phyloP scores from a whole-genome alignment of 2,888 invertebrate species.

The Ophion ventricosus region DNA sequence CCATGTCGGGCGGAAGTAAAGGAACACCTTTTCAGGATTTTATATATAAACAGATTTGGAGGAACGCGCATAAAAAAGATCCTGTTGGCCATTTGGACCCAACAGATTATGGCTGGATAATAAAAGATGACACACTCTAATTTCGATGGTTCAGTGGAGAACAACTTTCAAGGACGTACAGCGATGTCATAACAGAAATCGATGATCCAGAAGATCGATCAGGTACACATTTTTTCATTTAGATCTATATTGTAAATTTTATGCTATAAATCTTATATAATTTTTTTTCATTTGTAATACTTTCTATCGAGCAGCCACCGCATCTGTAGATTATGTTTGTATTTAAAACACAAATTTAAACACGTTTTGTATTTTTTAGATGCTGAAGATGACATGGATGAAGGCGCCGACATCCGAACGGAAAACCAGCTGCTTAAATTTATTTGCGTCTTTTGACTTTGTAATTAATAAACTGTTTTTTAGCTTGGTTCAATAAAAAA shows the following conservation, averaged over 20 bases:
- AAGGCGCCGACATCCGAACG: slow-evolving; percentile 2
- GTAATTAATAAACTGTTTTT: background rate
- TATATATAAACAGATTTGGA: slow-evolving; percentile 8
- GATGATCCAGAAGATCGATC: slow-evolving; percentile 23
- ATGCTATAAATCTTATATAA: background rate
- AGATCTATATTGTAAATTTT: slow-evolving; percentile 18
- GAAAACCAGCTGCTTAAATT: background rate
- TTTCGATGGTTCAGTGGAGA: slow-evolving; percentile 21
- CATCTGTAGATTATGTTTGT: too few relatives aligned
- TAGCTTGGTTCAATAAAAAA: background rate
- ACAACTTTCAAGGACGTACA: slow-evolving; percentile 11
- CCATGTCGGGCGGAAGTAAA: background rate
- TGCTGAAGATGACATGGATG: slow-evolving; percentile 11
- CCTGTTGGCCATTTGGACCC: slow-evolving; percentile 12
- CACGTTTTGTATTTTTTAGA: slow-evolving; percentile 26
- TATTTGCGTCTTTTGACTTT: background rate
- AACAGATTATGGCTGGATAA: slow-evolving; percentile 19
- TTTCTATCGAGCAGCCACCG: too few relatives aligned
- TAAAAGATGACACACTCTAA: background rate
- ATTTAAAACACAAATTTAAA: background rate
- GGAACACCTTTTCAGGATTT: slow-evolving; percentile 11
- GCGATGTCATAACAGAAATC: slow-evolving; percentile 1
- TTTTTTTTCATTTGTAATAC: too few relatives aligned
- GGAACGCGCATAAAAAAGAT: slow-evolving; percentile 20
- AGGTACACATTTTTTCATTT: slow-evolving; percentile 26